phyloP scores from a whole-genome alignment of 2,888 invertebrate genomes.

The Nowickia ferox region DNA sequence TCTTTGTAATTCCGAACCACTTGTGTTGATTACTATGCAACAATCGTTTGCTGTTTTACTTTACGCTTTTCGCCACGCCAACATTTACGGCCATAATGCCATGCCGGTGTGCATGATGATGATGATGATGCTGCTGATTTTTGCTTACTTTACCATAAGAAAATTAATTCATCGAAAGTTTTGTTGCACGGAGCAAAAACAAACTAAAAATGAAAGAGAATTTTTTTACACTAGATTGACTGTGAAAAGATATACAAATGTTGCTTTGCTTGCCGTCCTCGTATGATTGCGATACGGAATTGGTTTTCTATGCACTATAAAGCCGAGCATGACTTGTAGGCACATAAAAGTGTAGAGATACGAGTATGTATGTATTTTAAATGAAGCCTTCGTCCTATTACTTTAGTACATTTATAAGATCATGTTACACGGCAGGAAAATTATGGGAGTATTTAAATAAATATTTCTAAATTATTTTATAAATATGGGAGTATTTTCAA shows the following conservation, averaged over 20 bases:
- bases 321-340: constrained; percentile 19
- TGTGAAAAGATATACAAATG: constrained; percentile 69
- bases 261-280: constrained; percentile 38
- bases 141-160: constrained; percentile 67
- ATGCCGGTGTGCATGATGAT: constrained; percentile 39
- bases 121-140: constrained; percentile 56
- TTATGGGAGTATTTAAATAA: no score
- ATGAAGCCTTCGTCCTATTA: constrained; percentile 38
- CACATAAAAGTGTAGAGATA: not conserved
- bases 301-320: constrained; percentile 52
- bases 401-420: not conserved
- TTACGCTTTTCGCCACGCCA: constrained; percentile 50
- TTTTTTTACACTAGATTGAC: constrained; percentile 69
- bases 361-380: constrained; percentile 10
- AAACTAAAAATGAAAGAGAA: constrained; percentile 14
- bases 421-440: constrained; percentile 42
- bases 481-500: no score
- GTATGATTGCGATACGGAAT: constrained; percentile 32
- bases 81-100: constrained; percentile 54
- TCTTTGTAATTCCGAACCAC: constrained; percentile 36
- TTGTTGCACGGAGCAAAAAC: constrained; percentile 4
- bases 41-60: constrained; percentile 64
- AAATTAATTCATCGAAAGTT: constrained; percentile 58
- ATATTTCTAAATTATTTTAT: no score
- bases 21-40: constrained; percentile 69